Evolutionary conservation across 1,140 invertebrate genomes (phyloP).

Genomic region (Anoplophora glabripennis): DNA sequence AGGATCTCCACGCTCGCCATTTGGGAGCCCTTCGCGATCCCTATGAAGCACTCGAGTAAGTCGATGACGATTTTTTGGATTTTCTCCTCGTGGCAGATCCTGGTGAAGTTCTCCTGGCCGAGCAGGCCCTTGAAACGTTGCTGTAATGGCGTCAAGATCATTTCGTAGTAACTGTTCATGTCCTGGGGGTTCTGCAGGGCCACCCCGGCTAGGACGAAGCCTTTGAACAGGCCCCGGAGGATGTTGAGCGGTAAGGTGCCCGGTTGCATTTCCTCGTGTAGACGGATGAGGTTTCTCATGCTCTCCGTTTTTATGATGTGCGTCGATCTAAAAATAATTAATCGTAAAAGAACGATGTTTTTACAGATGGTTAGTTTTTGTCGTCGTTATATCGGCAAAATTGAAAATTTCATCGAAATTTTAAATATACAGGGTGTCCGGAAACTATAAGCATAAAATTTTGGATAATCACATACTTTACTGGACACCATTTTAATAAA

Average conservation of each 20-base stretch:
- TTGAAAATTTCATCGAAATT: too few species aligned
- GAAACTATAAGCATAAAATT: too few species aligned
- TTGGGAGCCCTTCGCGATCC: constrained; percentile 51
- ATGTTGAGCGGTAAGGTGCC: constrained; percentile 52
- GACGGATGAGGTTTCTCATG: constrained; percentile 49
- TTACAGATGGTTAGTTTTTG: too few species aligned
- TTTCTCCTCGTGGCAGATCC: constrained; percentile 58
- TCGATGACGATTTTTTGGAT: constrained; percentile 61
- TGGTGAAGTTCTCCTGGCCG: constrained; percentile 56
- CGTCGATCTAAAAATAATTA: constrained; percentile 38
- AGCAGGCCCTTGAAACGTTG: constrained; percentile 59
- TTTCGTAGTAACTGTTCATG: constrained; percentile 52
- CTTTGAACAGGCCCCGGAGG: constrained; percentile 55
- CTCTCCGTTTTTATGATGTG: constrained; percentile 49
- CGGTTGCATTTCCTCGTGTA: constrained; percentile 44
- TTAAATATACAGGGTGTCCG: too few species aligned
- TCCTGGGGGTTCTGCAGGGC: constrained; percentile 39
- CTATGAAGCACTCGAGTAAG: constrained; percentile 65
- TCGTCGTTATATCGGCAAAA: too few species aligned
- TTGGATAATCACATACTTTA: too few species aligned
- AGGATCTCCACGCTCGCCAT: constrained; percentile 59
- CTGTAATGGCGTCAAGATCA: constrained; percentile 62
- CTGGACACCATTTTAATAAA: too few species aligned
- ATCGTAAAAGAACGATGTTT: too few species aligned
- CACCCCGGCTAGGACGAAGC: constrained; percentile 54